A percentile compares a stretch with the other conserved stretches of the same genome.
phyloP scores from a whole-genome alignment of 2,113 vertebrate species.

The Corythornis madagascariensis region DNA sequence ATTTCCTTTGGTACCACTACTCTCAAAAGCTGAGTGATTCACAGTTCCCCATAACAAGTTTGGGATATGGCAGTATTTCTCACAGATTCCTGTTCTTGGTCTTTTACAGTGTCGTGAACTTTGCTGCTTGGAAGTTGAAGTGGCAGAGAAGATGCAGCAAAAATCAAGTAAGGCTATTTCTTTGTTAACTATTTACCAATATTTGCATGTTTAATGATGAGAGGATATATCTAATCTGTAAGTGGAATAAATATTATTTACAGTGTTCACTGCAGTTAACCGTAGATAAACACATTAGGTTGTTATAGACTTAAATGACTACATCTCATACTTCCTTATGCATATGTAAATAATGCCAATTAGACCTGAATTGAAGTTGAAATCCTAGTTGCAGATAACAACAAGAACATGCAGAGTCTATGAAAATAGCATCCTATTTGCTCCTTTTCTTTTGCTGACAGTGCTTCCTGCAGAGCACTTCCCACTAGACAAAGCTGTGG shows the following conservation, averaged over 20 bases:
- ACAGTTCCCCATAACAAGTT: accelerated
- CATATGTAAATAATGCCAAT: background rate
- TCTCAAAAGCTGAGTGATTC: background rate
- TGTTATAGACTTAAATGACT: background rate
- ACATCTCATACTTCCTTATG: background rate
- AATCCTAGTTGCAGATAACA: background rate
- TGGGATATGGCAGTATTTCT: background rate
- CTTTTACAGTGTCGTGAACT: slow-evolving; percentile 75
- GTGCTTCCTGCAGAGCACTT: background rate
- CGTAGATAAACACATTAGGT: background rate
- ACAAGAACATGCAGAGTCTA: background rate
- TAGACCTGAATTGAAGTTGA: background rate
- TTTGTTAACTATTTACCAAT: background rate
- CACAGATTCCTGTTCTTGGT: background rate
- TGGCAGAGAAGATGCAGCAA: slow-evolving; percentile 57
- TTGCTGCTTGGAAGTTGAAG: slow-evolving; percentile 75
- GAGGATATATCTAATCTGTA: background rate
- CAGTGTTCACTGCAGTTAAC: background rate
- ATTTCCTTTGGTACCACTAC: background rate
- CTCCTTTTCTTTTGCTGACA: background rate
- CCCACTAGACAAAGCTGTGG: background rate
- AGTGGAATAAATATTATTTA: background rate
- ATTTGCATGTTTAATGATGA: background rate
- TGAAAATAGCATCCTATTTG: background rate
- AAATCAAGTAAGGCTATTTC: slow-evolving; percentile 60